A percentile compares a stretch with the other conserved stretches of the same genome.
phyloP scores from a whole-genome alignment of 1,140 invertebrate species.

The Ceratina calcarata region DNA sequence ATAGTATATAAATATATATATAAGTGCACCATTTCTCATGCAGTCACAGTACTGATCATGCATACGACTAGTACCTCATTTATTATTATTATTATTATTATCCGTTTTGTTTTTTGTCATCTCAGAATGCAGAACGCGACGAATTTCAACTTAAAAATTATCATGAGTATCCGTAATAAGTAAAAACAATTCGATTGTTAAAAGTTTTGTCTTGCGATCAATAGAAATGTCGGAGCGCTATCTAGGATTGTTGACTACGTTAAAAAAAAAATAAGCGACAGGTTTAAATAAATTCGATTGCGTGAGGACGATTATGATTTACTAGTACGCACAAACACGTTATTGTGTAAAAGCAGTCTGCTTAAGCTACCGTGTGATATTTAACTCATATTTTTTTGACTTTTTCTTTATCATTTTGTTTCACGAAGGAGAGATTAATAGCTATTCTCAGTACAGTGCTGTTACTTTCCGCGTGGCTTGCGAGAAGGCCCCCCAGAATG shows the following conservation, averaged over 20 bases:
- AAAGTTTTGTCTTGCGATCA: conserved; percentile 4
- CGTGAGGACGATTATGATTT: conserved; percentile 23
- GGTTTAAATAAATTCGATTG: conserved; percentile 42
- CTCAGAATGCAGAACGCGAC: conserved; percentile 31
- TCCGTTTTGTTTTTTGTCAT: not conserved
- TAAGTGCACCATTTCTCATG: conserved; percentile 46
- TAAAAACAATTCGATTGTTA: conserved; percentile 4
- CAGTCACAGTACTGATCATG: conserved; percentile 47
- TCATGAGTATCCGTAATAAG: conserved; percentile 19
- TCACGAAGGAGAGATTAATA: conserved; percentile 33
- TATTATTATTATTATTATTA: not conserved
- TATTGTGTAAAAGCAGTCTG: conserved; percentile 70
- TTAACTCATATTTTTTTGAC: conserved; percentile 3
- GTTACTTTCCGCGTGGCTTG: conserved; percentile 33
- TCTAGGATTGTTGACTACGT: conserved; percentile 11
- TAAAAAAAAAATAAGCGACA: conserved; percentile 26
- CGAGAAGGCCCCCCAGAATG: conserved; percentile 47
- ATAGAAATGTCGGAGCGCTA: conserved; percentile 18
- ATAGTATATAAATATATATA: conserved; percentile 33
- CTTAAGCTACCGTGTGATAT: conserved; percentile 61
- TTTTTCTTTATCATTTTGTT: not conserved
- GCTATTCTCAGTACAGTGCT: conserved; percentile 49
- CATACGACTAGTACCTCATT: conserved; percentile 43
- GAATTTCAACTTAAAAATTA: conserved; percentile 14
- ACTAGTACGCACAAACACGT: conserved; percentile 54